These are phyloP conservation scores for Temnothorax rugatulus DNA, from an alignment of 2,888 invertebrate species.

Conservation along the genomic window DNA sequence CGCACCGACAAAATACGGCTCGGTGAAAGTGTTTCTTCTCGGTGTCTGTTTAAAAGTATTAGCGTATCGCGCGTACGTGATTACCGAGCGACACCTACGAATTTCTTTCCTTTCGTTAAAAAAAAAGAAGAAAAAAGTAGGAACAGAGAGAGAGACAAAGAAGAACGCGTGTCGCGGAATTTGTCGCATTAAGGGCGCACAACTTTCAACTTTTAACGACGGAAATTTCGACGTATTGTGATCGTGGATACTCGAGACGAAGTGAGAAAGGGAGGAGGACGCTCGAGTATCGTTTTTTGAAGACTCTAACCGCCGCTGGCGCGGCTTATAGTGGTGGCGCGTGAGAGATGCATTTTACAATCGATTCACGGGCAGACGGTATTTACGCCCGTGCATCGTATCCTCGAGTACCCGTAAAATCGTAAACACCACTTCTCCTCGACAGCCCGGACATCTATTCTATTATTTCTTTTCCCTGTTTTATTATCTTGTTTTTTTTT, in stretches of 20 bases:
- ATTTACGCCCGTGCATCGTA: slow-evolving; percentile 58
- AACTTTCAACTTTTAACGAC: slow-evolving; percentile 63
- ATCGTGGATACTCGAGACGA: slow-evolving; percentile 40
- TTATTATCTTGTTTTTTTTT: slow-evolving; percentile 50
- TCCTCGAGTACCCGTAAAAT: slow-evolving; percentile 61
- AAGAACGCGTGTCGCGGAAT: slow-evolving; percentile 49
- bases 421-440: slow-evolving; percentile 66
- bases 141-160: slow-evolving; percentile 16
- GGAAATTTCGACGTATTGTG: slow-evolving; percentile 49
- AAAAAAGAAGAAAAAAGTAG: neutral
- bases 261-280: slow-evolving; percentile 18
- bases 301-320: slow-evolving; percentile 37
- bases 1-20: slow-evolving; percentile 34
- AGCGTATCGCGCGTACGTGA: slow-evolving; percentile 41
- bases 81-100: slow-evolving; percentile 59
- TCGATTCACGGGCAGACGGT: slow-evolving; percentile 60
- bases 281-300: slow-evolving; percentile 50
- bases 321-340: slow-evolving; percentile 53
- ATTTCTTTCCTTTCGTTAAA: slow-evolving; percentile 69
- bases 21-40: slow-evolving; percentile 46
- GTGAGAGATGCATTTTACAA: slow-evolving; percentile 71
- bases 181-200: slow-evolving; percentile 68
- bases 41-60: slow-evolving; percentile 53
- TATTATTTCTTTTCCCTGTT: slow-evolving; percentile 34
- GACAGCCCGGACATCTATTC: slow-evolving; percentile 63